Evolutionary conservation across 2,888 invertebrate genomes (phyloP).

Genomic region (Ptychoptera albimana): DNA sequence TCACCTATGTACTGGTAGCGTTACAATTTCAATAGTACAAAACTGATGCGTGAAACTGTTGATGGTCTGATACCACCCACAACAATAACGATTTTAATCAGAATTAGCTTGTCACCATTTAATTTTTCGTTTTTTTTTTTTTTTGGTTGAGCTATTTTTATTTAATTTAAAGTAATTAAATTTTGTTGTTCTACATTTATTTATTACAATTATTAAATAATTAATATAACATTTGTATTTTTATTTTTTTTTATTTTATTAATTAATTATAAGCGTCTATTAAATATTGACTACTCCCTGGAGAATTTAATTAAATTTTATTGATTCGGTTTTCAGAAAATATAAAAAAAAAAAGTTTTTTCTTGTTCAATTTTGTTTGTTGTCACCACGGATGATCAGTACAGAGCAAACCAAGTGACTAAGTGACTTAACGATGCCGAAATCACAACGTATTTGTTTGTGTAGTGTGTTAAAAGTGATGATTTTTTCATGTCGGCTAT

Average conservation of each 20-base stretch:
- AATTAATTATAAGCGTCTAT: too few species aligned
- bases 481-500: slow-evolving; percentile 5
- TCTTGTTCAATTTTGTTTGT: too few species aligned
- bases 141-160: background rate
- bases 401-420: too few species aligned
- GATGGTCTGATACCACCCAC: background rate
- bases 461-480: slow-evolving; percentile 1
- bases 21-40: slow-evolving; percentile 2
- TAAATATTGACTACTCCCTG: too few species aligned
- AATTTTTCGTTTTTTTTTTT: background rate
- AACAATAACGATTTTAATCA: background rate
- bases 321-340: too few species aligned
- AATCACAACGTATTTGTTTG: background rate
- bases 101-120: background rate
- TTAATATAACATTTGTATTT: too few species aligned
- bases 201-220: too few species aligned
- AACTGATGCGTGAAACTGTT: background rate
- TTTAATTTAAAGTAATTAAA: background rate
- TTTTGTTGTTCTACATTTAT: background rate
- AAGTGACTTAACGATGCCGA: background rate
- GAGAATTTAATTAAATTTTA: too few species aligned
- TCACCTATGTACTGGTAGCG: slow-evolving; percentile 1
- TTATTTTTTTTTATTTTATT: too few species aligned
- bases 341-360: too few species aligned
- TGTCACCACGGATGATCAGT: too few species aligned